phyloP scores from a whole-genome alignment of 2,797 vertebrate genomes.

The Coilia nasus region DNA sequence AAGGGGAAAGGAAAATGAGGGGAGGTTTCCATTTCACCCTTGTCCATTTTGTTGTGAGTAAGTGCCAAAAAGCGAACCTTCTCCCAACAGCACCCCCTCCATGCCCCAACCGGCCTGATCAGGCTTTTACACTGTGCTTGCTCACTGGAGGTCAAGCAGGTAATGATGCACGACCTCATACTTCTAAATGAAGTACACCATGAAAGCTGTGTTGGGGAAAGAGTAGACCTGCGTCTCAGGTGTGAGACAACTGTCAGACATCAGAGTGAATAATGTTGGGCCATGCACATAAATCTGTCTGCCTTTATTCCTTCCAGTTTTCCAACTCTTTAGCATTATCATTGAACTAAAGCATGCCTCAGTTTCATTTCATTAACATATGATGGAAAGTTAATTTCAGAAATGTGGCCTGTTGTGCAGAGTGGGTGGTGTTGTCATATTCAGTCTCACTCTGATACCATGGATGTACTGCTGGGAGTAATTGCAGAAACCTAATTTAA shows the following conservation, averaged over 20 bases:
- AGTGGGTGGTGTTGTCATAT: neutral
- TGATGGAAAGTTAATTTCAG: no score
- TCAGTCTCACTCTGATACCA: neutral
- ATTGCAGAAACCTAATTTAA: neutral
- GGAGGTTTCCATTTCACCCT: constrained; percentile 83
- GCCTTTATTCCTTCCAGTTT: neutral
- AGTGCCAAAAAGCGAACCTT: constrained; percentile 73
- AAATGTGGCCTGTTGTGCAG: neutral
- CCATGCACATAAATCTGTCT: neutral
- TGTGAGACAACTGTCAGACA: neutral
- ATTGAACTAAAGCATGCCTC: neutral
- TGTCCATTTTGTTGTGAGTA: constrained; percentile 75
- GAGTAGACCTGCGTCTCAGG: neutral
- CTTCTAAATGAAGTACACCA: neutral
- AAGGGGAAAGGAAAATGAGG: constrained; percentile 81
- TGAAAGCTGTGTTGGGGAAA: neutral
- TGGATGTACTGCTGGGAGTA: neutral
- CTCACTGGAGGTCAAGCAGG: constrained; percentile 69
- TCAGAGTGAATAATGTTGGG: neutral
- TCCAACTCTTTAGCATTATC: neutral
- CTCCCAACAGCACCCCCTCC: constrained; percentile 43
- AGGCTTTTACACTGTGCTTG: constrained; percentile 57
- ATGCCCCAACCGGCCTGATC: constrained; percentile 57
- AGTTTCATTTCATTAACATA: neutral
- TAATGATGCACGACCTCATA: constrained; percentile 74